phyloP scores from a whole-genome alignment of 2,888 invertebrate species.

The Carabus problematicus region DNA sequence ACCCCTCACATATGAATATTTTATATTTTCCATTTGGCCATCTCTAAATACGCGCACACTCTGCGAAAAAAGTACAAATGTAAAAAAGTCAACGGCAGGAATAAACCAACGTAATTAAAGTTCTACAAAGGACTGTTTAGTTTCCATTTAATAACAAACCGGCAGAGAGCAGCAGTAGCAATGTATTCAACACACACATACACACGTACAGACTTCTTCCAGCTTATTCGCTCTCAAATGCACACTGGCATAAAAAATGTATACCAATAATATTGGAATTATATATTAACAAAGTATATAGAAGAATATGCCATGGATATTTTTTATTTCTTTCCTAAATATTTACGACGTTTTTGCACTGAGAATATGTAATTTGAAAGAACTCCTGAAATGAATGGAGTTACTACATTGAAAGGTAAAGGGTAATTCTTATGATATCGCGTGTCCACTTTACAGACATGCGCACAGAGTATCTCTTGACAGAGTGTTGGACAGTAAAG shows the following conservation, averaged over 20 bases:
- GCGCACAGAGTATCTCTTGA: background rate
- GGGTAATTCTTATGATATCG: background rate
- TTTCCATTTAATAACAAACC: conserved; percentile 35
- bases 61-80: conserved; percentile 1
- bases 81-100: conserved; percentile 12
- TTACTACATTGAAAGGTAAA: background rate
- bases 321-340: background rate
- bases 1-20: conserved; percentile 33
- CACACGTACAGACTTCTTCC: background rate
- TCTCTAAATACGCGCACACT: conserved; percentile 14
- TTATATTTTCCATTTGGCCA: conserved; percentile 19
- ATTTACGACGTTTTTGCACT: no score
- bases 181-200: no score
- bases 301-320: background rate
- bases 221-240: background rate
- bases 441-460: conserved; percentile 2
- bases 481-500: background rate
- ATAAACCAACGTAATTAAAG: conserved; percentile 33
- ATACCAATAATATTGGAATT: background rate
- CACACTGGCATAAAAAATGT: background rate
- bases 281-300: background rate
- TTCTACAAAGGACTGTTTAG: conserved; percentile 36
- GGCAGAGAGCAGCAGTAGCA: background rate
- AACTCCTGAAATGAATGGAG: no score
- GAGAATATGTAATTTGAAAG: no score